Base-by-base conservation (phyloP, 53 echinoderm and acorn worm genomes). In the Paracentrotus lividus region DNA sequence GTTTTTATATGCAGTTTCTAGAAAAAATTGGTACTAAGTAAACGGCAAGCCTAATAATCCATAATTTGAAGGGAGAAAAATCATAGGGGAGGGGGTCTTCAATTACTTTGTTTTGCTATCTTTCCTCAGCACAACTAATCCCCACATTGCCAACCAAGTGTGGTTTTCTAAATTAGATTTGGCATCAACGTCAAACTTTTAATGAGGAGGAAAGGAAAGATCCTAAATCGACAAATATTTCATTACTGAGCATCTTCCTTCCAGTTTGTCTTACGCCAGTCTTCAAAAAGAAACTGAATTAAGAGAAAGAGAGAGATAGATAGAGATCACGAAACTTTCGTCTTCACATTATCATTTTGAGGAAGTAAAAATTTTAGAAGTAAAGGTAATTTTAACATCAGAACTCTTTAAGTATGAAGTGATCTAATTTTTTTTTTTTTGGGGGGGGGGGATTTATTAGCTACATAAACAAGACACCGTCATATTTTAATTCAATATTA, bases 131-230 rank as follows among this genome's bases (percentile, higher is more conserved):
- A 38, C 9, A 47, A 44, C 47, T 10, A 81, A 47, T 49, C 47
- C 44, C 44, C 45, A 78, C 45, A 47, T 44, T 20, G 33, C 44
- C 81, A 26, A 8, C 10, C 8, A 47, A 27, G 26, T 81, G 76
- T 8, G 76, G 76, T 76, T 76, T 64, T 40, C 42, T 76, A 81
- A 45, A 45, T 81, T 81, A 81, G 81, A 81, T 81, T 81, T 81
- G 81, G 81, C 81, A 81, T 45, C 47, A n/a, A n/a, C 81, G 47
- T 81, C 81, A 81, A 81, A 44, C 18, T 26, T 1, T 81, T n/a
- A 44, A 81, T 47, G 47, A 81, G 45, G 26, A 45, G 47, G 81
- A 47, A 81, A n/a, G 81, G 27, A 26, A 45, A 47, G 47, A 20
- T 45, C 27, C 81, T 9, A 45, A 81, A n/a, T 45, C 81, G 12